Evolutionary conservation across 1,140 invertebrate genomes (phyloP).

Genomic region (Drosophila equinoxialis): DNA sequence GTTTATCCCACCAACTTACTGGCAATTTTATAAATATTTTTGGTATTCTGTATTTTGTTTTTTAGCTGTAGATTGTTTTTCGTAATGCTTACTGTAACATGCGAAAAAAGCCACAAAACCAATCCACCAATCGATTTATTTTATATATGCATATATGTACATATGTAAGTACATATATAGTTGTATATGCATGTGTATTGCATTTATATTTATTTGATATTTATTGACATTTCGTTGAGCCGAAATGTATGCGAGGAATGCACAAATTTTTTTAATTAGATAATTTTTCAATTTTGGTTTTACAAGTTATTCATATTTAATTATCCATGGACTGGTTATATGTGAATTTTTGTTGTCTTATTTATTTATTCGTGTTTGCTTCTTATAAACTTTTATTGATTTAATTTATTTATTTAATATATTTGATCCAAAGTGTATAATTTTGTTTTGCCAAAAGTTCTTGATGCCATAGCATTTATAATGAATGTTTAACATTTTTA

Average conservation of each 20-base stretch:
- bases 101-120: constrained; percentile 48
- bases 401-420: constrained; percentile 53
- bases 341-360: constrained; percentile 15
- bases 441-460: constrained; percentile 47
- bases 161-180: too few species aligned
- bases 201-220: constrained; percentile 35
- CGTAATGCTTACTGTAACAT: constrained; percentile 25
- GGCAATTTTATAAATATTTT: constrained; percentile 36
- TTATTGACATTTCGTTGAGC: constrained; percentile 46
- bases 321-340: constrained; percentile 7
- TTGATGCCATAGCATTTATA: constrained; percentile 42
- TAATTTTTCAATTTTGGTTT: constrained; percentile 33
- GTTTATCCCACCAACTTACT: constrained; percentile 43
- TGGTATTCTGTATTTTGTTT: constrained; percentile 1
- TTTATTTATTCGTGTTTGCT: constrained; percentile 15
- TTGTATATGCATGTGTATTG: constrained; percentile 2
- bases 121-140: constrained; percentile 47
- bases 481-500: constrained; percentile 51
- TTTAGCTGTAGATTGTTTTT: constrained; percentile 17
- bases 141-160: constrained; percentile 1
- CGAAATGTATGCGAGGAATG: constrained; percentile 17
- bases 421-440: constrained; percentile 20
- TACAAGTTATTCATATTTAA: constrained; percentile 31
- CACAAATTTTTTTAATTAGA: constrained; percentile 21
- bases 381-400: neutral